Evolutionary conservation across 2,113 vertebrate species (phyloP), one percentile per base, ranked within the genome.

Genomic region (Perognathus longimembris): DNA sequence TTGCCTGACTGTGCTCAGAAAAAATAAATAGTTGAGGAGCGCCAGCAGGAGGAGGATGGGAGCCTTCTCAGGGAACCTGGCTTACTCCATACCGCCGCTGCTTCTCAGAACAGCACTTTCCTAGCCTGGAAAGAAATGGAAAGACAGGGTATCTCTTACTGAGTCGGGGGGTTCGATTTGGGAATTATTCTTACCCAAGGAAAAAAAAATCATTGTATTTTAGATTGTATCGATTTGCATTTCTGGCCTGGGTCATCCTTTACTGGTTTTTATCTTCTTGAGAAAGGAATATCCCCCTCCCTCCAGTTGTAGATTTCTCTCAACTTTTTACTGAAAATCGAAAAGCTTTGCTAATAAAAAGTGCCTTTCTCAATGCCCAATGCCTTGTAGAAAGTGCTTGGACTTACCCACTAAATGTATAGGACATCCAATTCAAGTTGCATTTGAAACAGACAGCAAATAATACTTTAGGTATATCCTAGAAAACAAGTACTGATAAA

Each of bases 21-120:
- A 82, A 94, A 95, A 90, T 81, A 85, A 78, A 81, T 10, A 50
- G 76, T 74, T 63, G 12, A 59, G 90, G 9, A 59, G 36, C 17
- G 30, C 1, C 3, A 63, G 59, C 7, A 18, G 21, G 26, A n/a
- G 17, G 2, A 10, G 36, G 36, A 69, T 45, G 64, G 70, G 67
- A 26, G 22, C 66, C 6, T 42, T 36, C 85, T 83, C 66, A 22
- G 30, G 38, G 90, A 88, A 73, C 32, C 30, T 12, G 10, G 32
- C 24, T 78, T 45, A 50, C 50, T 22, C 40, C 78, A 77, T 28
- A 28, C 64, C 67, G 30, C 18, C 66, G 59, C 78, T 26, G 20
- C 7, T 22, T 57, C 76, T 80, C 42, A n/a, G 42, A 10, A 61
- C 67, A 30, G 50, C 11, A 76, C 75, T 64, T 69, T 8, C 57